Conservation (phyloP, 2,797 vertebrate species). For the Monodelphis domestica region DNA sequence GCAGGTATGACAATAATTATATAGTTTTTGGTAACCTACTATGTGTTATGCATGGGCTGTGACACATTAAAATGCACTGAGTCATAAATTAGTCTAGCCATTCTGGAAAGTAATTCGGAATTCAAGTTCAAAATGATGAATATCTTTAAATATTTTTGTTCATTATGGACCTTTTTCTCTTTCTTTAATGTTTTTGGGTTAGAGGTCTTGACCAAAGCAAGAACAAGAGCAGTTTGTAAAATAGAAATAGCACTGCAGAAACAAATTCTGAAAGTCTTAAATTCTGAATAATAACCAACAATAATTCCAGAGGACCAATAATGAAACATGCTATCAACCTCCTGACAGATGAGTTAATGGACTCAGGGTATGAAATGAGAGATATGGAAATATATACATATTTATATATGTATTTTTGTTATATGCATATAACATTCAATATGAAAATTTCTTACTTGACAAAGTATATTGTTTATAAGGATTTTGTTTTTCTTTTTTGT, state of each 20-base stretch:
- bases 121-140: not conserved
- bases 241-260: too few relatives aligned
- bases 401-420: not conserved
- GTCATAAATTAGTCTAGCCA: not conserved
- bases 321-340: too few relatives aligned
- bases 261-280: not conserved
- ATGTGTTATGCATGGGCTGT: not conserved
- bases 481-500: too few relatives aligned
- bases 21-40: not conserved
- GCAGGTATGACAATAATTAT: not conserved
- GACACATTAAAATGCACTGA: not conserved
- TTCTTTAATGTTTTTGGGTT: too few relatives aligned
- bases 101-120: not conserved
- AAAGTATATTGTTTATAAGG: not conserved
- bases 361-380: too few relatives aligned
- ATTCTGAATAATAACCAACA: not conserved
- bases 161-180: too few relatives aligned
- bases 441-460: not conserved
- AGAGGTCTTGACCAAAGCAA: too few relatives aligned
- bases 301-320: not conserved
- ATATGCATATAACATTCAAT: not conserved
- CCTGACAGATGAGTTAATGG: too few relatives aligned
- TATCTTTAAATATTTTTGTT: too few relatives aligned
- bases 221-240: too few relatives aligned
- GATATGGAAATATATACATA: too few relatives aligned